A percentile compares a stretch with the other conserved stretches of the same genome.
Conservation (phyloP, 2,888 invertebrate genomes). For the Athalia circularis region DNA sequence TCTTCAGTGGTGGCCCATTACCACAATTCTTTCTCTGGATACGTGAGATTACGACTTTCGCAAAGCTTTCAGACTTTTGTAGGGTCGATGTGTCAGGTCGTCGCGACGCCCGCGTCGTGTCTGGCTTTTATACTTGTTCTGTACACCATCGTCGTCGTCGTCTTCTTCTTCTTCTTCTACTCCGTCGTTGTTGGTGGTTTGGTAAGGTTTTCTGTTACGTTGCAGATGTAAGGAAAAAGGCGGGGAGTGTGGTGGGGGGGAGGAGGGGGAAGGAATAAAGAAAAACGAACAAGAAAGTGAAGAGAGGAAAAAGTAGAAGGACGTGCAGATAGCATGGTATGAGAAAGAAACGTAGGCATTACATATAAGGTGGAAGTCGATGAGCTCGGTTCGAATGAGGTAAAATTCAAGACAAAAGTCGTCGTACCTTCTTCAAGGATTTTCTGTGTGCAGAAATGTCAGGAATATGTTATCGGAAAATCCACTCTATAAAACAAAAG, state of each 20-base stretch:
- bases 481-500: conserved; percentile 9
- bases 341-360: background rate
- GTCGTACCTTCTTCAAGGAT: background rate
- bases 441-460: background rate
- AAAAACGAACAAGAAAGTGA: background rate
- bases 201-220: conserved; percentile 9
- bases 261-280: no score
- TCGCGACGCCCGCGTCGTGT: conserved; percentile 6
- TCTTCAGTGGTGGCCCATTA: conserved; percentile 29
- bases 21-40: conserved; percentile 37
- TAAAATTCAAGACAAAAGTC: background rate
- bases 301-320: background rate
- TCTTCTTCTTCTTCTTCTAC: background rate
- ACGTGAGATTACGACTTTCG: conserved; percentile 36
- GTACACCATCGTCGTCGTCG: background rate
- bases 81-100: conserved; percentile 19
- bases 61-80: conserved; percentile 37
- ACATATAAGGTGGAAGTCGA: background rate
- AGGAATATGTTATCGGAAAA: conserved; percentile 13
- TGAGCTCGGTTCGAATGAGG: background rate
- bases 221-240: background rate
- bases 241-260: no score
- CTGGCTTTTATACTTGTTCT: conserved; percentile 16
- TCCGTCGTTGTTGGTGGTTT: background rate
- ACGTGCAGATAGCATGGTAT: background rate